These are phyloP conservation scores for Drosophila lacicola DNA, from an alignment of 2,888 invertebrate genomes.

Conservation along the genomic window DNA sequence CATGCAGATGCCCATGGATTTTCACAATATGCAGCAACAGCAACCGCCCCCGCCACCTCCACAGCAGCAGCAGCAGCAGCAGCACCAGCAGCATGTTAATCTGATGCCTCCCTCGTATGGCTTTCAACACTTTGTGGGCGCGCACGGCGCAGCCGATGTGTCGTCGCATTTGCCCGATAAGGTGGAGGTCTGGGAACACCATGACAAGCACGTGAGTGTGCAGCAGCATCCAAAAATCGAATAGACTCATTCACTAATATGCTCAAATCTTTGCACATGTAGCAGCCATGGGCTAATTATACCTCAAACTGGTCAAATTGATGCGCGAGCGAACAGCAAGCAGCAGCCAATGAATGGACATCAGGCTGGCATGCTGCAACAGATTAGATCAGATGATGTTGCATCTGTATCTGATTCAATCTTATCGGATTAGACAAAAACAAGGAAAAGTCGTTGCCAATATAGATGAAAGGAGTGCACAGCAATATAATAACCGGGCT, in stretches of 20 bases:
- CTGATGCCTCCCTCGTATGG: slow-evolving; percentile 82
- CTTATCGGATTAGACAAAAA: slow-evolving; percentile 17
- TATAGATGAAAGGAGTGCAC: slow-evolving; percentile 26
- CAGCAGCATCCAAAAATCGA: neutral
- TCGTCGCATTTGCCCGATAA: slow-evolving; percentile 83
- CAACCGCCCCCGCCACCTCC: slow-evolving; percentile 73
- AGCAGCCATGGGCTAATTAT: slow-evolving; percentile 82
- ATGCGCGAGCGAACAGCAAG: slow-evolving; percentile 54
- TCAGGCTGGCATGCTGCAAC: slow-evolving; percentile 23
- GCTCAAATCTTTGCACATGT: neutral
- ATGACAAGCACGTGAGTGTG: slow-evolving; percentile 84
- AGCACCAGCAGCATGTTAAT: slow-evolving; percentile 78
- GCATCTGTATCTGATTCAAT: slow-evolving; percentile 3
- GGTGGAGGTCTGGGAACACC: slow-evolving; percentile 85
- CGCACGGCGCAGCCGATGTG: slow-evolving; percentile 75
- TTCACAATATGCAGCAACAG: slow-evolving; percentile 81
- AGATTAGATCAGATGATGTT: slow-evolving; percentile 6
- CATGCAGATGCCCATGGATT: slow-evolving; percentile 83
- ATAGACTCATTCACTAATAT: neutral
- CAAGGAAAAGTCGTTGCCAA: slow-evolving; percentile 30
- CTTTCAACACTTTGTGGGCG: slow-evolving; percentile 83
- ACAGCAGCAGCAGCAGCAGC: slow-evolving; percentile 76
- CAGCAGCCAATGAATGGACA: slow-evolving; percentile 21
- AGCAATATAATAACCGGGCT: slow-evolving; percentile 22
- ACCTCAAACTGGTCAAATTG: slow-evolving; percentile 83